A percentile compares a stretch with the other conserved stretches of the same genome.
These are phyloP conservation scores for Bombus vancouverensis DNA, from an alignment of 1,140 invertebrate genomes.

Conservation along the genomic window DNA sequence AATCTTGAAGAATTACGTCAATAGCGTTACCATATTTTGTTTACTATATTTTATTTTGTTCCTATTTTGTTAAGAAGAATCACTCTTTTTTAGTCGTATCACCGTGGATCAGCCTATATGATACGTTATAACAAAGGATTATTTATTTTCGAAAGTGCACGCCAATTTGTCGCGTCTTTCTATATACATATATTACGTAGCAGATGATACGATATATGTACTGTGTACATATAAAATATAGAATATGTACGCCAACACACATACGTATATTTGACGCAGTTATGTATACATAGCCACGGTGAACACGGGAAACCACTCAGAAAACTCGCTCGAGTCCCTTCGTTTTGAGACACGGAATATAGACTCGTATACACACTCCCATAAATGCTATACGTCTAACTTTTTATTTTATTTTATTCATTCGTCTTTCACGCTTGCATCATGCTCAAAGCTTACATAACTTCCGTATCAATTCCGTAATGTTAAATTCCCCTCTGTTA, in stretches of 20 bases:
- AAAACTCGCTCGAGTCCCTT: conserved; percentile 32
- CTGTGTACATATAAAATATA: conserved; percentile 7
- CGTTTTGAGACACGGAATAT: conserved; percentile 22
- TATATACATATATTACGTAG: background rate
- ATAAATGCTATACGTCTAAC: background rate
- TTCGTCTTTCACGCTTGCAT: too few species aligned
- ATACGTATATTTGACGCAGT: background rate
- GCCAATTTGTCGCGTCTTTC: background rate
- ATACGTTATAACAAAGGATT: background rate
- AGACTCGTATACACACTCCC: conserved; percentile 10
- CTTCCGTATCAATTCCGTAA: background rate
- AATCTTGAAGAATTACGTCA: too few species aligned
- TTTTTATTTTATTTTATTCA: background rate
- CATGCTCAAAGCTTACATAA: background rate
- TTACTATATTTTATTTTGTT: too few species aligned
- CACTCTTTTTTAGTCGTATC: too few species aligned
- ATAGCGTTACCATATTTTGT: too few species aligned
- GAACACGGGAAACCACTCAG: conserved; percentile 69
- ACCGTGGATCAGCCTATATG: background rate
- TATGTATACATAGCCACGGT: conserved; percentile 38
- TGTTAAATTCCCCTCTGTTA: too few species aligned
- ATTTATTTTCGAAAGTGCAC: background rate
- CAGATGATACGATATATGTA: background rate
- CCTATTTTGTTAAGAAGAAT: too few species aligned
- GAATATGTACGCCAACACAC: conserved; percentile 13